Evolutionary conservation across 1,140 invertebrate genomes (phyloP).

Genomic region (Penaeus chinensis): DNA sequence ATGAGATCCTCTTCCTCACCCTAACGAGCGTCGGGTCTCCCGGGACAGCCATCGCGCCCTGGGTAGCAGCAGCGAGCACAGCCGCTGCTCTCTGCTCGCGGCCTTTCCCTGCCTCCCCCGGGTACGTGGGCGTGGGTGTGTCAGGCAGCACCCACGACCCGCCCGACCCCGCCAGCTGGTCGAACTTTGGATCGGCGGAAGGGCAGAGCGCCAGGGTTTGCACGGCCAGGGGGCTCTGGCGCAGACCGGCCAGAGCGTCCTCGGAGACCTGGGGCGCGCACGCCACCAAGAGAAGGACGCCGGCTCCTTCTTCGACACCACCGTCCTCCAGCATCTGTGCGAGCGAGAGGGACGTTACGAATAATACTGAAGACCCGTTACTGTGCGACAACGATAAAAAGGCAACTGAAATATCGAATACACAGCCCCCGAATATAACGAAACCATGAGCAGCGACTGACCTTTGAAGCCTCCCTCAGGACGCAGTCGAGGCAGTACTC

Average conservation of each 20-base stretch:
- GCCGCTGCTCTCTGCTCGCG: constrained; percentile 36
- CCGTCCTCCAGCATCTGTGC: constrained; percentile 55
- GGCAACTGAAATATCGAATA: background rate
- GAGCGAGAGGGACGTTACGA: background rate
- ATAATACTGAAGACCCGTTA: background rate
- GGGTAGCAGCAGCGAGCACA: constrained; percentile 37
- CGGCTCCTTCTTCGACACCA: constrained; percentile 42
- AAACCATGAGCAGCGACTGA: constrained; percentile 8
- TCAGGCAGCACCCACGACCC: constrained; percentile 53
- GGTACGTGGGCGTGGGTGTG: background rate
- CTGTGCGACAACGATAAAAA: background rate
- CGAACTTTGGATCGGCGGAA: constrained; percentile 27
- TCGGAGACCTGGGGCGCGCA: constrained; percentile 39
- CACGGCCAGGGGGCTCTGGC: constrained; percentile 1
- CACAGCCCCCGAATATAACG: background rate
- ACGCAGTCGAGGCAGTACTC: constrained; percentile 58
- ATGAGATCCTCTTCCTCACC: background rate
- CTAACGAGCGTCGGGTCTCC: constrained; percentile 32
- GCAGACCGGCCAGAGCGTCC: background rate
- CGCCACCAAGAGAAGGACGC: constrained; percentile 51
- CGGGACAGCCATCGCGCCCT: constrained; percentile 25
- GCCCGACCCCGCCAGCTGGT: constrained; percentile 49
- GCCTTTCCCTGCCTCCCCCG: background rate
- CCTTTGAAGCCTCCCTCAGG: constrained; percentile 53
- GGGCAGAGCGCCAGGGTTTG: constrained; percentile 59